phyloP scores from a whole-genome alignment of 2,888 invertebrate genomes.

The Halictus quadricinctus region DNA sequence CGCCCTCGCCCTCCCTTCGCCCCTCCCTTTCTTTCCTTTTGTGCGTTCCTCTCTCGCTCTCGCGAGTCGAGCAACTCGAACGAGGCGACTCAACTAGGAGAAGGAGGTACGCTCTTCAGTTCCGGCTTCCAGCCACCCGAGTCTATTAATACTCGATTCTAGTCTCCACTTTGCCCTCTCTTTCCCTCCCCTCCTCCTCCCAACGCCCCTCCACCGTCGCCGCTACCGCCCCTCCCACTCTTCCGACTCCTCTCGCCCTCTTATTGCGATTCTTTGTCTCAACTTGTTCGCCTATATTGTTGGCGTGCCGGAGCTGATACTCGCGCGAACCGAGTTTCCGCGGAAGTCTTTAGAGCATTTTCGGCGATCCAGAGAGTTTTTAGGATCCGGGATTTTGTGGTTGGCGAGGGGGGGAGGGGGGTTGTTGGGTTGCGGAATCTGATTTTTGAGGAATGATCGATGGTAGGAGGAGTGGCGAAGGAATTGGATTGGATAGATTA shows the following conservation, averaged over 20 bases:
- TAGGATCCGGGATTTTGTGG: neutral
- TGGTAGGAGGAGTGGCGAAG: too few species aligned
- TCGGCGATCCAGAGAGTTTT: neutral
- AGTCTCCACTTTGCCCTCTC: constrained; percentile 50
- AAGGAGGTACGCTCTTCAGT: constrained; percentile 75
- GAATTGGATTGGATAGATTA: too few species aligned
- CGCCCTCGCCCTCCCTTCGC: neutral
- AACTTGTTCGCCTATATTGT: constrained; percentile 40
- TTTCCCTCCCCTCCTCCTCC: constrained; percentile 3
- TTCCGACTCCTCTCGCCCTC: constrained; percentile 41
- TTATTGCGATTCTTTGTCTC: constrained; percentile 56
- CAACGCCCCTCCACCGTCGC: constrained; percentile 8
- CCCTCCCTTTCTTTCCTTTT: constrained; percentile 1
- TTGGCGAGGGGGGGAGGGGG: neutral
- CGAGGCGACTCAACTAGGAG: constrained; percentile 44
- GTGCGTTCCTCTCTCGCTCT: constrained; percentile 52
- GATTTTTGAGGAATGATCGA: neutral
- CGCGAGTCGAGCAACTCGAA: constrained; percentile 34
- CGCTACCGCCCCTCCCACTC: neutral
- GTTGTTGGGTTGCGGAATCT: neutral
- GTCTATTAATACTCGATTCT: constrained; percentile 79
- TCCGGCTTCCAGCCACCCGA: constrained; percentile 79
- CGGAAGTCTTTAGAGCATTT: neutral
- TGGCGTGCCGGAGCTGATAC: constrained; percentile 16
- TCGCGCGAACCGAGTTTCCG: neutral